Conservation (phyloP, 2,113 vertebrate genomes). For the Calonectris borealis region DNA sequence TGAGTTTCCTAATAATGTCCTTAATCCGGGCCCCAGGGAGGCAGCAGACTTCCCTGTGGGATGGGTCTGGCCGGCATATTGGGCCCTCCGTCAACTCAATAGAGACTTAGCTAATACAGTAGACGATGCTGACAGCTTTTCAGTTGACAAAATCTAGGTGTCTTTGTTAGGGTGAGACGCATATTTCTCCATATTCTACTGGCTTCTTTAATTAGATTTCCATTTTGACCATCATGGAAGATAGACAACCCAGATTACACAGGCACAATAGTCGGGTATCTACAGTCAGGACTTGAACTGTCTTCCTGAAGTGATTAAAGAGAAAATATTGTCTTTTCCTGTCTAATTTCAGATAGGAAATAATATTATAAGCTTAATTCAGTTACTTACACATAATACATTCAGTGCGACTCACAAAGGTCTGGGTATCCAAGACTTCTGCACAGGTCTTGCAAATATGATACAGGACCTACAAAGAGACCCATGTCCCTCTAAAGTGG, state of each 20-base stretch:
- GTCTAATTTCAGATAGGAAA: neutral
- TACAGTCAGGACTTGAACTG: fast-evolving
- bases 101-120: neutral
- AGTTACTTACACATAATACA: neutral
- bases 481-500: neutral
- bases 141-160: neutral
- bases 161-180: neutral
- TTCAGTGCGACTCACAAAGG: neutral
- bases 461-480: neutral
- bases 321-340: neutral
- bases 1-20: too few relatives aligned
- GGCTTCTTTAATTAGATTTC: neutral
- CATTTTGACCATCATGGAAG: neutral
- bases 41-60: too few relatives aligned
- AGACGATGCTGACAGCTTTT: neutral
- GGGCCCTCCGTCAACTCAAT: neutral
- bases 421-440: neutral
- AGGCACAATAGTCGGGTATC: neutral
- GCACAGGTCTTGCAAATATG: neutral
- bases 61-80: too few relatives aligned
- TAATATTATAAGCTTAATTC: neutral
- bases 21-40: too few relatives aligned
- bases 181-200: neutral
- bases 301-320: neutral
- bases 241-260: neutral